These are phyloP conservation scores for Camelus bactrianus DNA, from an alignment of 2,113 vertebrate species.

Conservation along the genomic window DNA sequence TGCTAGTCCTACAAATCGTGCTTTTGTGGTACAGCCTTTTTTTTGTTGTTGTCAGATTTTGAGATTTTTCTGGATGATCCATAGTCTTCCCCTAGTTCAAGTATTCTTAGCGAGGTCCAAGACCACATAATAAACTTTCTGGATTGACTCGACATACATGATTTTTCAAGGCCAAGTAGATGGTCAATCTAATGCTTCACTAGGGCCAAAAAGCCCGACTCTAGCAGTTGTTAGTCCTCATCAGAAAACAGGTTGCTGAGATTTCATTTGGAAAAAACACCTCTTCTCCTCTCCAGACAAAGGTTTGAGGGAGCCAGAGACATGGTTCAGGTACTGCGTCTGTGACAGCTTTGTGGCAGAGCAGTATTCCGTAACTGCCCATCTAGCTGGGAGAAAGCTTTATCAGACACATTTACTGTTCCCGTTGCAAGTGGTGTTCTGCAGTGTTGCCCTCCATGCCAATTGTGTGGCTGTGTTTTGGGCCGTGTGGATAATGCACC, in stretches of 20 bases:
- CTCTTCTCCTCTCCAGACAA: background rate
- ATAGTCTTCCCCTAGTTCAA: background rate
- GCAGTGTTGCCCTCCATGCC: background rate
- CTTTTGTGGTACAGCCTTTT: background rate
- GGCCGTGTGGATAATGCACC: background rate
- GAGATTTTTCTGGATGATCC: background rate
- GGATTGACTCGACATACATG: background rate
- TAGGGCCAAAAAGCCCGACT: background rate
- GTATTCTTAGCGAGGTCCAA: background rate
- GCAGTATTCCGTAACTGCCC: conserved; percentile 32
- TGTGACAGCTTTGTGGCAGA: conserved; percentile 11
- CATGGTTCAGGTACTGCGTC: background rate
- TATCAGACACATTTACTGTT: conserved; percentile 56
- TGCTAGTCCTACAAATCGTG: background rate
- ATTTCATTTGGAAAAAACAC: background rate
- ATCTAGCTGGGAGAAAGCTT: background rate
- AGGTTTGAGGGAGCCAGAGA: background rate
- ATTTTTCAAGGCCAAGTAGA: background rate
- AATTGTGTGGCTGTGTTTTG: background rate
- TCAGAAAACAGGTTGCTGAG: background rate
- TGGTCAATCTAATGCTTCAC: background rate
- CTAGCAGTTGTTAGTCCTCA: background rate
- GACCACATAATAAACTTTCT: background rate
- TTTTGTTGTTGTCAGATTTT: background rate
- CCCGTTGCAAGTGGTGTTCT: background rate